phyloP scores from a whole-genome alignment of 1,140 invertebrate genomes.

The Archegozetes longisetosus region DNA sequence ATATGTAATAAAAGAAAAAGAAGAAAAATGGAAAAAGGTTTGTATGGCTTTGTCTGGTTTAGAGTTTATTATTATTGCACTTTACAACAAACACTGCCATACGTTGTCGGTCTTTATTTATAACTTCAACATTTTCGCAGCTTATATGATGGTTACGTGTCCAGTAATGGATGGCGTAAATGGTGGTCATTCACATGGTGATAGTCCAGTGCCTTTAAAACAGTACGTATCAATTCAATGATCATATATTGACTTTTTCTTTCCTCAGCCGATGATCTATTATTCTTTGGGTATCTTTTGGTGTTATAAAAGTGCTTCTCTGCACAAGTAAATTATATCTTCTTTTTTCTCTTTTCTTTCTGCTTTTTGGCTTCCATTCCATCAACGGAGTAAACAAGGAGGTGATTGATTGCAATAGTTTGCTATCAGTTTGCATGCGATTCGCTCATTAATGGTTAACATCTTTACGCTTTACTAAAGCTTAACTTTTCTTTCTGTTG shows the following conservation, averaged over 20 bases:
- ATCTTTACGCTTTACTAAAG: neutral
- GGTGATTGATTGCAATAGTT: constrained; percentile 16
- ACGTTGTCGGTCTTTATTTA: no score
- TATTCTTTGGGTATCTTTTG: constrained; percentile 1
- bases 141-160: constrained; percentile 93
- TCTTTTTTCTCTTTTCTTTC: constrained; percentile 18
- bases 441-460: neutral
- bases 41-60: constrained; percentile 22
- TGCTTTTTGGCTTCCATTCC: constrained; percentile 18
- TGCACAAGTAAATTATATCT: constrained; percentile 10
- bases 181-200: constrained; percentile 51
- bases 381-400: constrained; percentile 20
- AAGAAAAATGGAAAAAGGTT: constrained; percentile 93
- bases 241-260: neutral
- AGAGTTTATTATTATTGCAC: constrained; percentile 15
- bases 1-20: constrained; percentile 90
- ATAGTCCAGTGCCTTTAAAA: constrained; percentile 94
- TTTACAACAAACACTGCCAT: no score
- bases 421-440: neutral
- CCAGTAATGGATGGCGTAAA: constrained; percentile 76
- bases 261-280: neutral
- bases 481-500: constrained; percentile 6
- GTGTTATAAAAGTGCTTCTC: no score
- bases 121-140: constrained; percentile 42
- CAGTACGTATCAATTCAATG: constrained; percentile 59